These are phyloP conservation scores for Patella pellucida DNA, from an alignment of 2,888 invertebrate genomes.

Conservation along the genomic window DNA sequence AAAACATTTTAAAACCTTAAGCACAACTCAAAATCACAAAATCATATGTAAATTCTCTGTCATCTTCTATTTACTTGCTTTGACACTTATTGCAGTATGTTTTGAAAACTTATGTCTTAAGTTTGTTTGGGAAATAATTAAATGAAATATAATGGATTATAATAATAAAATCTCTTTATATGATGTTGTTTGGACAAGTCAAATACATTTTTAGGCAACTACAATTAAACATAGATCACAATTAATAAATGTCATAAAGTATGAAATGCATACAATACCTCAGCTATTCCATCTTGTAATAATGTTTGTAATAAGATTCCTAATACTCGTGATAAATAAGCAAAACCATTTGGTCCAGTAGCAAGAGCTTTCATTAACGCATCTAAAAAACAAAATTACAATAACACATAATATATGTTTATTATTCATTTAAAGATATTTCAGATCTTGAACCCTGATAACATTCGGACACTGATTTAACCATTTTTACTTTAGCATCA, in stretches of 20 bases:
- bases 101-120: no score
- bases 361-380: slow-evolving; percentile 62
- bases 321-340: slow-evolving; percentile 60
- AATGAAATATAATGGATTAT: no score
- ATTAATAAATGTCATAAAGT: no score
- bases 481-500: no score
- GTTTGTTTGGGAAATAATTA: no score
- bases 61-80: not conserved
- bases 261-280: slow-evolving; percentile 44
- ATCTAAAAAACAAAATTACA: slow-evolving; percentile 45
- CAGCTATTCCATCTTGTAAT: slow-evolving; percentile 67
- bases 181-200: no score
- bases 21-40: not conserved
- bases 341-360: slow-evolving; percentile 58
- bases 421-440: not conserved
- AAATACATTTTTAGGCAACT: no score
- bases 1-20: not conserved
- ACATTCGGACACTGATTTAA: not conserved
- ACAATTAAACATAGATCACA: no score
- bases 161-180: no score
- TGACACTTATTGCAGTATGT: no score
- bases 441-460: not conserved
- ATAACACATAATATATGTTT: not conserved
- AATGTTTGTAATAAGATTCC: slow-evolving; percentile 65
- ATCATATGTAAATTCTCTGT: not conserved